Evolutionary conservation across 2,888 invertebrate species (phyloP), one percentile per base, ranked within the genome.

Genomic region (Stenodema calcarata): DNA sequence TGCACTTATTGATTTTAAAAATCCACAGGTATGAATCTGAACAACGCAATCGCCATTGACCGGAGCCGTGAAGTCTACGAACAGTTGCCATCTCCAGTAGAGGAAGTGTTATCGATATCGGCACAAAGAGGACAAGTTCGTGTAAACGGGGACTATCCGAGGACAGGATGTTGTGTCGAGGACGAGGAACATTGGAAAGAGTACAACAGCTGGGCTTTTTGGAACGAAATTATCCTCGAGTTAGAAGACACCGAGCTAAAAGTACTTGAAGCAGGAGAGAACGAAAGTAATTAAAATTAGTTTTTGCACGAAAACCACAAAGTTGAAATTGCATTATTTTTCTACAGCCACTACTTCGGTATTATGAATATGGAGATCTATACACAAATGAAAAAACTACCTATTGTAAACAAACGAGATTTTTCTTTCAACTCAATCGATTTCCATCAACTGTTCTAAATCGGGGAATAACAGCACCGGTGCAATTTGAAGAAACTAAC

Each of bases 201-300:
- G 42, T 84, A 44, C 83, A 84, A 84, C 83, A 84, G 83, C 73
- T 84, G 83, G 83, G 73, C 47, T 28, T 84, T 84, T 47, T 84
- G 83, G 83, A 50, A 42, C 27, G 73, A 73, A 44, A 44, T 30
- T 18, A 30, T 80, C 30, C 80, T 30, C 28, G 50, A 54, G 27
- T 47, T 84, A 44, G 73, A 70, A 73, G 83, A 84, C 73, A 73
- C 27, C 73, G 28, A 70, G n/a, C n/a, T n/a, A n/a, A n/a, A n/a
- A n/a, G n/a, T n/a, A 14, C 47, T 84, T 54, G 27, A 62, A 82
- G 44, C 83, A 84, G 73, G 83, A n/a, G n/a, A n/a, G n/a, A n/a
- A n/a, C n/a, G n/a, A n/a, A n/a, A n/a, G n/a, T n/a, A n/a, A n/a
- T n/a, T n/a, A n/a, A n/a, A n/a, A n/a, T n/a, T n/a, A n/a, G n/a